phyloP scores from a whole-genome alignment of 2,888 invertebrate species.

The Pyralis farinalis region DNA sequence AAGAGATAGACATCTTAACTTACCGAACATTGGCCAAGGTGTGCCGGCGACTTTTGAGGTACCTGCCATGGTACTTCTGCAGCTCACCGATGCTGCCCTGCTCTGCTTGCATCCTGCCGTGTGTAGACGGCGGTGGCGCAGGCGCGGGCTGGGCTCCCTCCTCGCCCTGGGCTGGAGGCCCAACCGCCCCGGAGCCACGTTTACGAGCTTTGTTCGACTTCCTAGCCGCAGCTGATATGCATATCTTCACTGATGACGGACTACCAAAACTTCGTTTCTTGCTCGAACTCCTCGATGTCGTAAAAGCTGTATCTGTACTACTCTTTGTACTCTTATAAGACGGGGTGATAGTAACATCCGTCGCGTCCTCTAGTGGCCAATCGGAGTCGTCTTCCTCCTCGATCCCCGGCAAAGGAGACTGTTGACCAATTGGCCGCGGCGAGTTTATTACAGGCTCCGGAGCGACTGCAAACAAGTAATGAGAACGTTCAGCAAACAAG shows the following conservation, averaged over 20 bases:
- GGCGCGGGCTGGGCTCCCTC: constrained; percentile 55
- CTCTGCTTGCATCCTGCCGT: constrained; percentile 93
- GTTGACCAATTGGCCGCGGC: constrained; percentile 82
- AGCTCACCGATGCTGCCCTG: constrained; percentile 95
- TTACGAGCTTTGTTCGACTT: constrained; percentile 76
- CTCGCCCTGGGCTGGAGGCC: constrained; percentile 45
- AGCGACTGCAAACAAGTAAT: constrained; percentile 74
- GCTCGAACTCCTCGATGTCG: constrained; percentile 70
- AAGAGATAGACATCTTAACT: too few species aligned
- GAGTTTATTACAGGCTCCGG: constrained; percentile 77
- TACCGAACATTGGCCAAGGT: constrained; percentile 96
- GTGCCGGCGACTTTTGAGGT: constrained; percentile 92
- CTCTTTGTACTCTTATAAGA: constrained; percentile 76
- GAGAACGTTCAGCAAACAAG: constrained; percentile 38
- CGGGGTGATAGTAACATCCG: constrained; percentile 71
- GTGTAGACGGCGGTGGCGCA: constrained; percentile 51
- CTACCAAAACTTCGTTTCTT: constrained; percentile 77
- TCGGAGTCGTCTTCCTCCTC: constrained; percentile 90
- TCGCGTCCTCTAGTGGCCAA: constrained; percentile 75
- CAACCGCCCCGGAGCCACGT: constrained; percentile 65
- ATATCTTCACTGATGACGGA: constrained; percentile 82
- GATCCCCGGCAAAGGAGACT: constrained; percentile 89
- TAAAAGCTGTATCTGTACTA: constrained; percentile 74
- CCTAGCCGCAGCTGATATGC: constrained; percentile 77
- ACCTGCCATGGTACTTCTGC: constrained; percentile 92